phyloP scores from a whole-genome alignment of 1,140 invertebrate genomes.

The Heliconius himera region DNA sequence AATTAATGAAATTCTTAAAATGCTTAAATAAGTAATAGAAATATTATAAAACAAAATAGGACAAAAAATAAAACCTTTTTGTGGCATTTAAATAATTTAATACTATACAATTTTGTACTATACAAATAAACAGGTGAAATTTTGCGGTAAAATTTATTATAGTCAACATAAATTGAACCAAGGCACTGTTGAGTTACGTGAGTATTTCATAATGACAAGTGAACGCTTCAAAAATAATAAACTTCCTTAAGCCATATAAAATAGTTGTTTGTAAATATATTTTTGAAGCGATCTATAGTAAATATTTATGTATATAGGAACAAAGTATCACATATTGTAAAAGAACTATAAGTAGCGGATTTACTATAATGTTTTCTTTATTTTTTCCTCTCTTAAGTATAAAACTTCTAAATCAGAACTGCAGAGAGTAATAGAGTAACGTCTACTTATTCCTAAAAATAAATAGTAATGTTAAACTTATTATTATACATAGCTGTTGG shows the following conservation, averaged over 20 bases:
- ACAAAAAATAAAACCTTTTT: no score
- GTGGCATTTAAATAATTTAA: background rate
- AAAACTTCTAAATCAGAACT: background rate
- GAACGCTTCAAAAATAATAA: constrained; percentile 3
- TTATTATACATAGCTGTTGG: background rate
- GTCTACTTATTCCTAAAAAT: background rate
- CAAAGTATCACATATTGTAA: background rate
- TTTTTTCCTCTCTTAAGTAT: no score
- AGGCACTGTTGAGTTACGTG: background rate
- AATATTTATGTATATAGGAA: constrained; percentile 9
- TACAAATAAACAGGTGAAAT: constrained; percentile 8
- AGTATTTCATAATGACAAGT: constrained; percentile 4
- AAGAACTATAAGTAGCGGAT: background rate
- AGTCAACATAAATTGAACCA: background rate
- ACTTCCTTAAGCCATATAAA: no score
- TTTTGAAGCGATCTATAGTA: background rate
- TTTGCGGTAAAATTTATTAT: background rate
- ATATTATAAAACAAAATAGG: no score
- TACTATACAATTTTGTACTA: constrained; percentile 3
- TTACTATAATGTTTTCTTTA: background rate
- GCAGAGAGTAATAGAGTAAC: background rate
- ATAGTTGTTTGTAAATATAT: background rate
- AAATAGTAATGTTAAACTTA: background rate
- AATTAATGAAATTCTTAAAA: no score
- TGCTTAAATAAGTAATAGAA: no score